Evolutionary conservation across 2,888 invertebrate species (phyloP), one percentile per base, ranked within the genome.

Genomic region (Lithophane leautieri): DNA sequence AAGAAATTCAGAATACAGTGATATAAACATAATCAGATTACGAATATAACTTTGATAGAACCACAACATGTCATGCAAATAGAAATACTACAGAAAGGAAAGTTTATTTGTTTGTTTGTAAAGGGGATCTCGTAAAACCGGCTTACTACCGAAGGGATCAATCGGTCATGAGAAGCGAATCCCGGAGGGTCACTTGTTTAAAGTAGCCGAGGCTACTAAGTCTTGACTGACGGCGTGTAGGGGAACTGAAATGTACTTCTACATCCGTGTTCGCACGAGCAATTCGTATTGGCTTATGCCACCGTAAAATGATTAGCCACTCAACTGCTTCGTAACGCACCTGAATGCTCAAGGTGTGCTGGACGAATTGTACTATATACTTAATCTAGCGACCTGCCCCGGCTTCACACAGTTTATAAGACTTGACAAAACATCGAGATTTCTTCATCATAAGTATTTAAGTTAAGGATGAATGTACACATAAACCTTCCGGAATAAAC

Each of bases 91-190:
- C 67, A 65, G 66, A 71, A 73, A 54, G 68, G 66, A 83, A 84
- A 78, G 73, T 84, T 84, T 83, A 70, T 80, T 71, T 83, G 76
- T 80, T 80, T 79, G 65, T 76, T 70, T 77, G 81, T 70, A 42
- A 65, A 70, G 67, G 54, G 70, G 63, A 81, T 69, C 81, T 80
- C 85, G 63, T 84, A 78, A 83, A 83, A 83, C 82, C 85, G 85
- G 85, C 70, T 83, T 78, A 73, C 82, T 84, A 65, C 73, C 70
- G 78, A 66, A 78, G 83, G 85, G 83, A 78, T 83, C 85, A 84
- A 68, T 82, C 82, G 82, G 77, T 82, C 84, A 84, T 77, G 73
- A 78, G 82, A 84, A 80, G 52, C 34, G 60, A 81, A 73, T 71
- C 78, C 78, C 83, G 42, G 47, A 54, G 82, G 85, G 75, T 68